These are phyloP conservation scores for Aleiodes testaceus DNA, from an alignment of 2,888 invertebrate genomes.

Conservation along the genomic window DNA sequence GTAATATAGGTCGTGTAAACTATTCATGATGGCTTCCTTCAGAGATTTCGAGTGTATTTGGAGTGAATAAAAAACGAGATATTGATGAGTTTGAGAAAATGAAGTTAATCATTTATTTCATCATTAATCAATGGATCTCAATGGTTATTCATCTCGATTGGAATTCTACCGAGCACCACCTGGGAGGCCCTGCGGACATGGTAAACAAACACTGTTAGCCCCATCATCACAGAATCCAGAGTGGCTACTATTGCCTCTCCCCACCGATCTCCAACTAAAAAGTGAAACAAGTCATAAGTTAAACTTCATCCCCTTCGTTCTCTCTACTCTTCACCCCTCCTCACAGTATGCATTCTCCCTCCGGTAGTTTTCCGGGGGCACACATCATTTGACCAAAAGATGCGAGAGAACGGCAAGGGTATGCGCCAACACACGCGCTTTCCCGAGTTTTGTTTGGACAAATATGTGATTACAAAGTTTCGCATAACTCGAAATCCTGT, in stretches of 20 bases:
- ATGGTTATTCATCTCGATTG: conserved; percentile 56
- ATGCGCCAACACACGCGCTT: conserved; percentile 24
- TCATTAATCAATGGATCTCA: conserved; percentile 64
- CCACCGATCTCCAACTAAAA: conserved; percentile 17
- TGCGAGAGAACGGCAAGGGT: not conserved
- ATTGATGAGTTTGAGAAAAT: not conserved
- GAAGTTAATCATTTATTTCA: not conserved
- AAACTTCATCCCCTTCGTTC: conserved; percentile 34
- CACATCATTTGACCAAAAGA: not conserved
- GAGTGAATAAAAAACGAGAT: no score
- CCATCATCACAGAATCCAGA: conserved; percentile 29
- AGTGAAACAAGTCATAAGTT: conserved; percentile 36
- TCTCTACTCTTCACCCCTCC: not conserved
- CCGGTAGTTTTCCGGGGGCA: conserved; percentile 4
- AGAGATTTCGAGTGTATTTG: no score
- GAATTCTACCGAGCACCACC: conserved; percentile 59
- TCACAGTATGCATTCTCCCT: conserved; percentile 19
- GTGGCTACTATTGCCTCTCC: conserved; percentile 5
- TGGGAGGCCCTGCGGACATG: conserved; percentile 54
- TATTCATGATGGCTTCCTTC: no score
- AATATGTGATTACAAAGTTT: conserved; percentile 42
- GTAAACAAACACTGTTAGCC: conserved; percentile 58
- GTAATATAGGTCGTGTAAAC: no score
- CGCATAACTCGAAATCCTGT: conserved; percentile 37
- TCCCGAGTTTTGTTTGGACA: conserved; percentile 37